These are phyloP conservation scores for Anarrhichthys ocellatus DNA, from an alignment of 2,113 vertebrate genomes.

Conservation along the genomic window DNA sequence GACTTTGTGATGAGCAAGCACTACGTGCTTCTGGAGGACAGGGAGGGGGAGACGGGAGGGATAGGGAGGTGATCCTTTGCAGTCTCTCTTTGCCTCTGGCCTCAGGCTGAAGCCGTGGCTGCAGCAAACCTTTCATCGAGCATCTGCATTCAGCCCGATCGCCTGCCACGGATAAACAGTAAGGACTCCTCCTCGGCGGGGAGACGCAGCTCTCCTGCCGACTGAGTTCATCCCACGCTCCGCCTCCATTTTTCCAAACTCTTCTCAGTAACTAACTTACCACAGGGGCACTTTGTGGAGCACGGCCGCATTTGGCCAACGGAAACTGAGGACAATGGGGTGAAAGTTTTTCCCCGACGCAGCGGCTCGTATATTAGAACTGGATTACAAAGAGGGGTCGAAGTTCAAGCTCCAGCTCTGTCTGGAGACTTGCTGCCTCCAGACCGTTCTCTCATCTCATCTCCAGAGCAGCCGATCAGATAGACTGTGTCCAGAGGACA, in stretches of 20 bases:
- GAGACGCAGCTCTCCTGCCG: neutral
- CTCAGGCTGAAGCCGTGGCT: conserved; percentile 9
- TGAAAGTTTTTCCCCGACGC: neutral
- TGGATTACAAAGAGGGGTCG: neutral
- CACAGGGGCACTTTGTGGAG: neutral
- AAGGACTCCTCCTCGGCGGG: neutral
- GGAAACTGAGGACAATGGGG: neutral
- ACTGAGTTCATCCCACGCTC: neutral
- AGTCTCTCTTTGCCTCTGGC: conserved; percentile 8
- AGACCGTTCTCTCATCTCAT: neutral
- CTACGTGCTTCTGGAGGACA: conserved; percentile 7
- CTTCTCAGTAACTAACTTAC: neutral
- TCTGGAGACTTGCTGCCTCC: conserved; percentile 4
- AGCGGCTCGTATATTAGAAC: neutral
- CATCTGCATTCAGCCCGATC: conserved; percentile 20
- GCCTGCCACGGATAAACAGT: conserved; percentile 26
- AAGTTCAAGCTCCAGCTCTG: conserved; percentile 2
- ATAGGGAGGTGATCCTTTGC: neutral
- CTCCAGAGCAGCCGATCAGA: conserved; percentile 1
- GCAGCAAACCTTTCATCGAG: conserved; percentile 1
- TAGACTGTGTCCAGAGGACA: neutral
- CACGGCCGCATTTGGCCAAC: neutral
- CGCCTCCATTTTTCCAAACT: neutral
- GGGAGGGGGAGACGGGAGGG: neutral
- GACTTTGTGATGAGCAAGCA: conserved; percentile 56